phyloP scores from a whole-genome alignment of 2,888 invertebrate species.

The Didymodactylos carnosus region DNA sequence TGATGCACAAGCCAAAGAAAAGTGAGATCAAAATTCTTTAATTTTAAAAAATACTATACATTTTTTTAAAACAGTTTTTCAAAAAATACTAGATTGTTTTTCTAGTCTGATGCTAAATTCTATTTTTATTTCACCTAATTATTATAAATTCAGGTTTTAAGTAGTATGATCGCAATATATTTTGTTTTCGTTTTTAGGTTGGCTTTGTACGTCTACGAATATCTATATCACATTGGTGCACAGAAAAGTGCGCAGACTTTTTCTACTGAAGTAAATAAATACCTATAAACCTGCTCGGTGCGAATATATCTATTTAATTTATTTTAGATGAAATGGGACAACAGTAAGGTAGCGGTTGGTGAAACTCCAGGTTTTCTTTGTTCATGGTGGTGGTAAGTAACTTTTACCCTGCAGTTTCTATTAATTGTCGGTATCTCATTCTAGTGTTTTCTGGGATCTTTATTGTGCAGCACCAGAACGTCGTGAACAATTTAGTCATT shows the following conservation, averaged over 20 bases:
- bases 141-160: too few species aligned
- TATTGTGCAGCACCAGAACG: constrained; percentile 98
- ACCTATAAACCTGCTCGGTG: neutral
- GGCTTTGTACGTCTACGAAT: constrained; percentile 96
- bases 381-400: constrained; percentile 90
- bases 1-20: constrained; percentile 95
- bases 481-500: constrained; percentile 90
- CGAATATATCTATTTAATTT: too few species aligned
- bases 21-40: constrained; percentile 44
- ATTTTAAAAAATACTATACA: neutral
- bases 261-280: constrained; percentile 60
- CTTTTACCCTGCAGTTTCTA: neutral
- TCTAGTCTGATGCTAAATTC: too few species aligned
- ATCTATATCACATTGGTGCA: constrained; percentile 92
- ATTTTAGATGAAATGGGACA: constrained; percentile 82
- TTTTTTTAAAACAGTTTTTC: neutral
- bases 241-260: constrained; percentile 99
- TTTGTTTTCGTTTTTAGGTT: constrained; percentile 42
- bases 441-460: constrained; percentile 90
- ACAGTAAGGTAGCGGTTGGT: constrained; percentile 80
- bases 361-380: constrained; percentile 95
- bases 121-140: too few species aligned
- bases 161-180: too few species aligned
- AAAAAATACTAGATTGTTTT: too few species aligned
- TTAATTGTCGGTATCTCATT: constrained; percentile 21